These are phyloP conservation scores for Barbus barbus DNA, from an alignment of 2,113 vertebrate genomes.

Conservation along the genomic window DNA sequence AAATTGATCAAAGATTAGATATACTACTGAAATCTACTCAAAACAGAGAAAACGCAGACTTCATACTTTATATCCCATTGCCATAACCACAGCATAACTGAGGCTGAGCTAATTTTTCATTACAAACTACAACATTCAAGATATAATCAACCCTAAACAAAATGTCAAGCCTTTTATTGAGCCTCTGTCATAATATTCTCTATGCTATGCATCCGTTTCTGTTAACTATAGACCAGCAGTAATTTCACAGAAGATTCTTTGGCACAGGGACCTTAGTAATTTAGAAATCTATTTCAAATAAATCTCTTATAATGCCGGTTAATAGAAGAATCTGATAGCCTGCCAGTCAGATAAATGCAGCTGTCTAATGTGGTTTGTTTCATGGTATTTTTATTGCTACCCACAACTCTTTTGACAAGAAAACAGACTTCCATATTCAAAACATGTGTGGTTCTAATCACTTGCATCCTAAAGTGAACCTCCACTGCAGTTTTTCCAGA, in stretches of 20 bases:
- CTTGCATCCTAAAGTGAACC: constrained; percentile 12
- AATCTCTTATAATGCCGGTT: constrained; percentile 10
- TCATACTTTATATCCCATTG: background rate
- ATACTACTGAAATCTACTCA: background rate
- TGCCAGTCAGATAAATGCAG: constrained; percentile 34
- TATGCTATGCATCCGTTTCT: constrained; percentile 56
- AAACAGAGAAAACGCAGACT: background rate
- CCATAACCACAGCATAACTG: background rate
- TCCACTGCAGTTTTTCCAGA: constrained; percentile 28
- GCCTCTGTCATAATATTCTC: constrained; percentile 43
- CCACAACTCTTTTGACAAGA: constrained; percentile 44
- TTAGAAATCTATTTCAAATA: constrained; percentile 20
- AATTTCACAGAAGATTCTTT: constrained; percentile 29
- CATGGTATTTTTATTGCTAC: constrained; percentile 51
- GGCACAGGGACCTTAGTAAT: background rate
- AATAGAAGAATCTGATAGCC: constrained; percentile 20
- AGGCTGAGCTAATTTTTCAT: constrained; percentile 5
- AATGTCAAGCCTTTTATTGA: constrained; percentile 56
- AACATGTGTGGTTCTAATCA: constrained; percentile 45
- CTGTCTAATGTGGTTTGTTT: constrained; percentile 49
- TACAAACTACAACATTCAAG: constrained; percentile 42
- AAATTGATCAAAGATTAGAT: background rate
- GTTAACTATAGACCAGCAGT: constrained; percentile 43
- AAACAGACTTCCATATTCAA: constrained; percentile 42
- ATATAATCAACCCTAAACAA: constrained; percentile 59